Percentiles rank a stretch among this genome's conserved stretches.
These are phyloP conservation scores for Cochlearius cochlearius DNA, from an alignment of 2,113 vertebrate species.

Conservation along the genomic window DNA sequence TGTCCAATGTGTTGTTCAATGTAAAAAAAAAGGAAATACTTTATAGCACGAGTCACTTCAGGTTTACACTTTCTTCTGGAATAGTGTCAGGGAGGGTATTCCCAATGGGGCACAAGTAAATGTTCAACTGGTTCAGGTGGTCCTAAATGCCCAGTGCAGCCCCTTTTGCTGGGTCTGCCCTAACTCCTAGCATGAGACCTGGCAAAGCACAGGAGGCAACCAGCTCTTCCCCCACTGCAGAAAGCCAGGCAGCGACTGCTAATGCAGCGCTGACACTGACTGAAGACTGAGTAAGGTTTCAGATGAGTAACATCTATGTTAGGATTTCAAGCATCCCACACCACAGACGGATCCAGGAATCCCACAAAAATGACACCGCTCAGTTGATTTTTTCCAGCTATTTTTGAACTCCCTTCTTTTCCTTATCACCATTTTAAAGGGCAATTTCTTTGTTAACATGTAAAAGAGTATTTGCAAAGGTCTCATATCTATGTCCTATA, in stretches of 20 bases:
- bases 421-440: conserved; percentile 19
- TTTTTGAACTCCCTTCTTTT: conserved; percentile 9
- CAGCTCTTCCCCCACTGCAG: neutral
- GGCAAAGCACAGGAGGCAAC: neutral
- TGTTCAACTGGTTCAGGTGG: neutral
- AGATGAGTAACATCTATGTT: neutral
- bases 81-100: neutral
- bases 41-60: neutral
- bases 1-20: neutral
- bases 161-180: neutral
- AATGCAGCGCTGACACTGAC: neutral
- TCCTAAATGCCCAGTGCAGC: fast-evolving
- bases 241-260: neutral
- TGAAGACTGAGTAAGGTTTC: neutral
- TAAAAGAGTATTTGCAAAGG: conserved; percentile 16
- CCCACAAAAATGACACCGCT: neutral
- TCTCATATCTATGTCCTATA: neutral
- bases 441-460: conserved; percentile 10
- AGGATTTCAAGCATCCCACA: conserved; percentile 19
- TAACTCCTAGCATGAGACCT: neutral
- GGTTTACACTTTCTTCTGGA: neutral
- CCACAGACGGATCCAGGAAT: neutral
- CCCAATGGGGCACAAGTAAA: neutral
- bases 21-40: neutral
- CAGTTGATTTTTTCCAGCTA: neutral